Conservation (phyloP, 1,140 invertebrate genomes). For the Formica exsecta region DNA sequence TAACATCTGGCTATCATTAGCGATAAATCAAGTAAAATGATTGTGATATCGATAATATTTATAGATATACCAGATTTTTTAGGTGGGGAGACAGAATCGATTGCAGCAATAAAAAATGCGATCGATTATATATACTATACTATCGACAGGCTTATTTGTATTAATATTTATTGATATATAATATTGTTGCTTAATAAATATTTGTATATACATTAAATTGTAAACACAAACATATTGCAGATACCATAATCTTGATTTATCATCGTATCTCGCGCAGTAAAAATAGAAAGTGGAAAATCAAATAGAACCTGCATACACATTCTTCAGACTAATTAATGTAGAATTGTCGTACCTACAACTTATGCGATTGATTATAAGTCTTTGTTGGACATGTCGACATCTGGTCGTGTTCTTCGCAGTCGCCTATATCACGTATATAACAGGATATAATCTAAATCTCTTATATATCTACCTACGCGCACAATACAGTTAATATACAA, state of each 20-base stretch:
- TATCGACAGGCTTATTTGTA: not conserved
- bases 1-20: too few species aligned
- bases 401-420: not conserved
- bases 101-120: not conserved
- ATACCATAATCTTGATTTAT: not conserved
- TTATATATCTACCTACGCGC: conserved; percentile 31
- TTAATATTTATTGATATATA: not conserved
- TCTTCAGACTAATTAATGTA: too few species aligned
- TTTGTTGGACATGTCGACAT: not conserved
- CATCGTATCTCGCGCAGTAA: too few species aligned
- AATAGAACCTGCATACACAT: too few species aligned
- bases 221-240: conserved; percentile 14
- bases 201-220: conserved; percentile 19
- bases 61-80: not conserved
- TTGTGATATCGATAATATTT: not conserved
- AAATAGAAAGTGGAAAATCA: too few species aligned
- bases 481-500: not conserved
- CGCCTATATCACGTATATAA: conserved; percentile 17
- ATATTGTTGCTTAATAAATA: conserved; percentile 29
- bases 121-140: not conserved
- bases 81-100: not conserved
- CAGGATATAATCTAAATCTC: conserved; percentile 13
- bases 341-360: too few species aligned
- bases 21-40: too few species aligned
- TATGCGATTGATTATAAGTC: too few species aligned